Percentiles rank a stretch among this genome's conserved stretches.
These are phyloP conservation scores for Drosophila cracens DNA, from an alignment of 2,888 invertebrate genomes.

Conservation along the genomic window DNA sequence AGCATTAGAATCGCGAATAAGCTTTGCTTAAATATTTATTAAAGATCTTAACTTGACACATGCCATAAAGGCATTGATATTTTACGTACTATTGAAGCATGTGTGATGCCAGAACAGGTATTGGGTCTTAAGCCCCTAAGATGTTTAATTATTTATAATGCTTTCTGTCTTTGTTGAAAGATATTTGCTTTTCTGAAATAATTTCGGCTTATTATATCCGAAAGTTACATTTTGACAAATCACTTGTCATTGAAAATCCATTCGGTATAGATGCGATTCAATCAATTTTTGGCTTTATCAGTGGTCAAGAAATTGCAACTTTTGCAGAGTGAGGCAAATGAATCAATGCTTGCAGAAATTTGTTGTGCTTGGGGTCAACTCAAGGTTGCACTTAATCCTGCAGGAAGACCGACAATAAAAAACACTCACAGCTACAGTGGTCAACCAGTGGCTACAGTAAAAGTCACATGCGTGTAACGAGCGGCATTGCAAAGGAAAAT, in stretches of 20 bases:
- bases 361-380: conserved; percentile 46
- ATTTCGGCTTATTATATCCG: not conserved
- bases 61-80: not conserved
- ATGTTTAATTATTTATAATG: not conserved
- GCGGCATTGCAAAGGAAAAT: conserved; percentile 51
- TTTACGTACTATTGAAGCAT: not conserved
- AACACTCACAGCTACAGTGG: not conserved
- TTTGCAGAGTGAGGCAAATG: not conserved
- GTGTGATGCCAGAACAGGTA: not conserved
- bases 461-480: conserved; percentile 56
- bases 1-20: conserved; percentile 1
- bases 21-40: conserved; percentile 28
- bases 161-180: not conserved
- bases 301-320: not conserved
- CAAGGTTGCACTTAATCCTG: conserved; percentile 57
- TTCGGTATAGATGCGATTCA: not conserved
- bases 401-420: not conserved
- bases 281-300: not conserved
- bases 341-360: not conserved
- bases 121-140: not conserved
- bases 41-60: conserved; percentile 2
- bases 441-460: conserved; percentile 5
- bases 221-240: not conserved
- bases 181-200: not conserved
- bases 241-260: not conserved